These are phyloP conservation scores for Gobiocypris rarus DNA, from an alignment of 2,113 vertebrate genomes.

Conservation along the genomic window DNA sequence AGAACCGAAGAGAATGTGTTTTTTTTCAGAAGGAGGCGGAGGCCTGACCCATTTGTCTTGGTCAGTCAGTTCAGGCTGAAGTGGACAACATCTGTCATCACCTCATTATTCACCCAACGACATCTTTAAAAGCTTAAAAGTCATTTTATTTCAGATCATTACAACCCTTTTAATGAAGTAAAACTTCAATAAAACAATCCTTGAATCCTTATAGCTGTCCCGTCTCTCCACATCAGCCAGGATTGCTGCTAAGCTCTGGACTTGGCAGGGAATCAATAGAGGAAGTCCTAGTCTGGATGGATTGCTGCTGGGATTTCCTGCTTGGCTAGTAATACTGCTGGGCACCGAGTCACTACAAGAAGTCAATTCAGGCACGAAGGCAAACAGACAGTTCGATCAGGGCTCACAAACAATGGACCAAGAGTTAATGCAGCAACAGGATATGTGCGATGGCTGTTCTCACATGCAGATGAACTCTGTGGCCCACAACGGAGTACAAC, in stretches of 20 bases:
- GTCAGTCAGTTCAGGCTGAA: not conserved
- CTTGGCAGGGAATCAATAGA: constrained; percentile 50
- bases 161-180: constrained; percentile 8
- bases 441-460: not conserved
- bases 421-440: constrained; percentile 5
- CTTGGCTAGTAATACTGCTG: not conserved
- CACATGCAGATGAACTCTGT: constrained; percentile 2
- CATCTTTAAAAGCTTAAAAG: constrained; percentile 13
- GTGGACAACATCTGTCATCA: constrained; percentile 15
- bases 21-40: constrained; percentile 8
- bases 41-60: constrained; percentile 26
- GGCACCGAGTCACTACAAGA: not conserved
- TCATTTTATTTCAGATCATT: not conserved
- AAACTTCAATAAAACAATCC: not conserved
- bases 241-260: constrained; percentile 32
- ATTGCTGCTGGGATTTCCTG: constrained; percentile 58
- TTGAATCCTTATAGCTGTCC: not conserved
- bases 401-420: not conserved
- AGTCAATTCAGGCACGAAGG: constrained; percentile 6
- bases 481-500: not conserved
- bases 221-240: not conserved
- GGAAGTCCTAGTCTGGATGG: constrained; percentile 54
- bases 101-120: not conserved
- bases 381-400: constrained; percentile 18
- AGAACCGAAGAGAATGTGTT: constrained; percentile 26